phyloP scores from a whole-genome alignment of 2,888 invertebrate genomes.

The Drosophila neonasuta region DNA sequence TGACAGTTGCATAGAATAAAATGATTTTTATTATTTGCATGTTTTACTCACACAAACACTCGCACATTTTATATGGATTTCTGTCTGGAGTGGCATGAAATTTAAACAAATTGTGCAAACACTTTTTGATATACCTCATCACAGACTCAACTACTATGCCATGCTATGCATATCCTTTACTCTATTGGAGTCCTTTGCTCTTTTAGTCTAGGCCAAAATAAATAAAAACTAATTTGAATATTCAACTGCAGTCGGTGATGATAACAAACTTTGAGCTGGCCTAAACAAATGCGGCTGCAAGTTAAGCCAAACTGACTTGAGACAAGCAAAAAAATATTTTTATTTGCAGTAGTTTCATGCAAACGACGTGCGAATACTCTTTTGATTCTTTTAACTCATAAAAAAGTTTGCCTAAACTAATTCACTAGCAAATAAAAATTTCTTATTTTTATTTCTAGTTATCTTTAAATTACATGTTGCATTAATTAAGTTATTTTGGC shows the following conservation, averaged over 20 bases:
- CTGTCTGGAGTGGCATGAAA: conserved; percentile 66
- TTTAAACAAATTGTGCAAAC: conserved; percentile 73
- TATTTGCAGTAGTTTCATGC: background rate
- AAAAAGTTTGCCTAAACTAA: background rate
- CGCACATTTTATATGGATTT: conserved; percentile 58
- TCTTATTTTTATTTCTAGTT: too few species aligned
- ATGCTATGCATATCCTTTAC: background rate
- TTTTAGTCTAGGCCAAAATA: conserved; percentile 42
- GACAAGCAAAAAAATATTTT: conserved; percentile 15
- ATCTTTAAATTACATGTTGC: too few species aligned
- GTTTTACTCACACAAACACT: conserved; percentile 38
- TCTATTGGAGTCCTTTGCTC: conserved; percentile 24
- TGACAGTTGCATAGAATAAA: conserved; percentile 56
- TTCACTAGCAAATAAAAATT: background rate
- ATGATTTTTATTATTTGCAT: conserved; percentile 60
- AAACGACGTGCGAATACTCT: conserved; percentile 19
- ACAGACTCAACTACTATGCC: background rate
- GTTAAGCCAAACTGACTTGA: conserved; percentile 35
- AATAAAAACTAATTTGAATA: conserved; percentile 72
- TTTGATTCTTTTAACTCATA: background rate
- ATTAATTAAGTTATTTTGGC: background rate
- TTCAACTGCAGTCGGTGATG: conserved; percentile 66
- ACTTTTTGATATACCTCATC: conserved; percentile 57
- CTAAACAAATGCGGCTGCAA: conserved; percentile 60
- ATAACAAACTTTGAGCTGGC: conserved; percentile 66